Evolutionary conservation across 2,113 vertebrate genomes (phyloP).

Genomic region (Tragelaphus imberbis): DNA sequence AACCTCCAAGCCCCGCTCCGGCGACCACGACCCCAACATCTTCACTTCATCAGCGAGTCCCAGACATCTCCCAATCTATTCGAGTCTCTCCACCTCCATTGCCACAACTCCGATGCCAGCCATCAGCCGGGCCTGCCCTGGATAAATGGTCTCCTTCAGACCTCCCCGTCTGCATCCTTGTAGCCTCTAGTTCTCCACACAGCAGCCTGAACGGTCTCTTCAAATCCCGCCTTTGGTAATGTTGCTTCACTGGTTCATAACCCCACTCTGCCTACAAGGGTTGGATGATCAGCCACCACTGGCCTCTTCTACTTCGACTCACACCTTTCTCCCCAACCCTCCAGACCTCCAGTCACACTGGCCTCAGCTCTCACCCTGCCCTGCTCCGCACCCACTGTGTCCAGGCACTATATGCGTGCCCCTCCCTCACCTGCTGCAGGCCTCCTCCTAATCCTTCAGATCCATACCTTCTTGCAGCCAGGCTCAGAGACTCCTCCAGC

Average conservation of each 20-base stretch:
- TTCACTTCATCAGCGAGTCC: background rate
- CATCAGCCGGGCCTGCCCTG: background rate
- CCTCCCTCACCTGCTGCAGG: background rate
- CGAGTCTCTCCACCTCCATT: background rate
- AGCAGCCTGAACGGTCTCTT: background rate
- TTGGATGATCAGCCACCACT: background rate
- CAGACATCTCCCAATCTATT: background rate
- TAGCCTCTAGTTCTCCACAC: background rate
- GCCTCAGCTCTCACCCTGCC: background rate
- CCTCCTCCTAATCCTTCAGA: background rate
- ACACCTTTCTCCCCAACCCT: background rate
- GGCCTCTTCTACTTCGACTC: background rate
- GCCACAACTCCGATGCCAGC: background rate
- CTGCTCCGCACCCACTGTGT: background rate
- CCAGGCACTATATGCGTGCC: rapidly evolving
- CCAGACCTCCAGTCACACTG: background rate
- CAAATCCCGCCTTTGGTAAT: background rate
- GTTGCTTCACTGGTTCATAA: background rate
- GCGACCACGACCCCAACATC: background rate
- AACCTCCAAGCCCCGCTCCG: background rate
- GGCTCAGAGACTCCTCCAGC: too few species aligned
- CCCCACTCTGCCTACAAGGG: background rate
- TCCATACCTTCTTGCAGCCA: background rate
- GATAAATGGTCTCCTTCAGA: background rate
- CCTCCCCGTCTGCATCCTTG: background rate